Base-by-base conservation (phyloP, 2,888 invertebrate species). In the Mythimna impura region DNA sequence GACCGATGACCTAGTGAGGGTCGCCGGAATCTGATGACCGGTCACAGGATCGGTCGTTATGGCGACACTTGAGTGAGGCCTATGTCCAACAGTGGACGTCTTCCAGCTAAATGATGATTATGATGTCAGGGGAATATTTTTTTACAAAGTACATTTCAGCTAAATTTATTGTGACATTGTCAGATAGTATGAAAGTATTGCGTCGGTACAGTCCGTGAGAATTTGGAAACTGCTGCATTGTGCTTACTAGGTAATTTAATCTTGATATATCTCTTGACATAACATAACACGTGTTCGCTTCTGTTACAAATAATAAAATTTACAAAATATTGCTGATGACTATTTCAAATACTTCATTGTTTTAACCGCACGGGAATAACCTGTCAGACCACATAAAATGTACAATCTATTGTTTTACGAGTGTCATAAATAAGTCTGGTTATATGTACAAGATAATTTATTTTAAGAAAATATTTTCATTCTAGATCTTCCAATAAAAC, bases 201-300 rank as follows among this genome's bases (percentile, higher is more conserved):
- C 17, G 17, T 22, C 4, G 17, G 14, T n/a, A 8, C 22, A n/a
- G 2, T 43, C 6, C 3, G 6, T 61, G 17, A n/a, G 14, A 22
- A n/a, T 6, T 14, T 36, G 20, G 1, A 17, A 25, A 62, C 12
- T 10, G 34, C 34, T 57, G 30, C 30, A 30, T 58, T 34, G 17
- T 34, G 34, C 1, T 58, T 14, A 30, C 58, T 34, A n/a, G n/a
- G 8, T 50, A n/a, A 47, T 47, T 47, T 0, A 20, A 20, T 50
- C 20, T 50, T 50, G 2, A 54, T 30, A 3, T 17, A 58, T 58
- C 58, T 58, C 7, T 36, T n/a, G 12, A 57, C 50, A 40, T 40
- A 34, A 34, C 7, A 69, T 50, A 36, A 40, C 71, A 71, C 71
- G 70, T 58, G 71, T 71, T 8, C n/a, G 7, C n/a, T 50, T 25